Base-by-base conservation (phyloP, 2,797 vertebrate genomes). In the Hybognathus amarus region DNA sequence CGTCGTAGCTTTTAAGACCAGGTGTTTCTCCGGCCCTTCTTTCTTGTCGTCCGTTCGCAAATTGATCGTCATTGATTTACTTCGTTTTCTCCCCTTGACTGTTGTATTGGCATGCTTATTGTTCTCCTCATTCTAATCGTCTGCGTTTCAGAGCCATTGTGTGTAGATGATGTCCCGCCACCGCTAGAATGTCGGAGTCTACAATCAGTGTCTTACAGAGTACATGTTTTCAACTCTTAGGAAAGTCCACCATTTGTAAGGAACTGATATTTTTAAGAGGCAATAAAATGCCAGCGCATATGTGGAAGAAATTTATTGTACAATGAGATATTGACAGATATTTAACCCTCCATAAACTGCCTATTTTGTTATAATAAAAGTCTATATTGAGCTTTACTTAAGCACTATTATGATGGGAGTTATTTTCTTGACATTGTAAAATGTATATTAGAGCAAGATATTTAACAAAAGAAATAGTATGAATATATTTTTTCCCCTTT, bases 281-380 rank as follows among this genome's bases (percentile, higher is more conserved):
- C 87, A 79, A 90, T 91, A 88, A 92, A 91, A 86, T 79, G 92
- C 93, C 89, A 73, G 91, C 91, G 91, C 91, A 91, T 94, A 92
- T 93, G 93, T 91, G 90, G 91, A 90, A 79, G 86, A 90, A 87
- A 84, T 88, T 88, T 92, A 87, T 91, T 93, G 93, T 93, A 93
- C 89, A 90, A 91, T 94, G 94, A 96, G 95, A 97, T 96, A 96
- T 95, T 96, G 96, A 97, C 94, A 94, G 94, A 93, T 96, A 96
- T 97, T 96, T 97, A 97, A 97, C 96, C 96, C 96, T 96, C 91
- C 94, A 94, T 97, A 96, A 94, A 98, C 96, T 98, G 97, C 97
- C 97, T 99, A 99, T 98, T 99, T 99, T 99, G 96, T 97, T 98
- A 99, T 97, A 97, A 97, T 96, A 95, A 96, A 94, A 93, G 94